phyloP scores from a whole-genome alignment of 2,113 vertebrate genomes.

The Collichthys lucidus region DNA sequence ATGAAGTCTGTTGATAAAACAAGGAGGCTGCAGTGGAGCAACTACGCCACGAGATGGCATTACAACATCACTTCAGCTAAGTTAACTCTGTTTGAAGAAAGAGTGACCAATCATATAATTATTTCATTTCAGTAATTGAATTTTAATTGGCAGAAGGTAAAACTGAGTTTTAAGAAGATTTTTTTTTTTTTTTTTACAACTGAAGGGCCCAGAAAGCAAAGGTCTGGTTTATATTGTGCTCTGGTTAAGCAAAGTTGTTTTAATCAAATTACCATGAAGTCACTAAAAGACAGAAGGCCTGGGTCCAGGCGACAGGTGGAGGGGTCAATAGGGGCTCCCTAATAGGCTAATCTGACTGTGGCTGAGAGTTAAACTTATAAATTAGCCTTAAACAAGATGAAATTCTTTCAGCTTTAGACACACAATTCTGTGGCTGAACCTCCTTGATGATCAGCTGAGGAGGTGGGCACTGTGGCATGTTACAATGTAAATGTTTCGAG shows the following conservation, averaged over 20 bases:
- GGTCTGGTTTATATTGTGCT: not conserved
- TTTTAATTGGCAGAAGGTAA: not conserved
- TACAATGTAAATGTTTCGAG: not conserved
- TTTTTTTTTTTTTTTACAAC: not conserved
- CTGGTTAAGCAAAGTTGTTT: not conserved
- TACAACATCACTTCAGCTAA: too few relatives aligned
- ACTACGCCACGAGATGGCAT: too few relatives aligned
- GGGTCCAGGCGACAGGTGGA: not conserved
- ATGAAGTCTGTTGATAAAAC: too few relatives aligned
- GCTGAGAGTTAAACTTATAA: not conserved
- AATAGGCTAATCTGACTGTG: too few relatives aligned
- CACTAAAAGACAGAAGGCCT: not conserved
- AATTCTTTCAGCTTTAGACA: not conserved
- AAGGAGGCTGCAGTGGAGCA: too few relatives aligned
- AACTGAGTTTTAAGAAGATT: not conserved
- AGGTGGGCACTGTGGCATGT: not conserved
- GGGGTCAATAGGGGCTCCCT: too few relatives aligned
- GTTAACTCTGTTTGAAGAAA: too few relatives aligned
- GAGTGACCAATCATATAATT: too few relatives aligned
- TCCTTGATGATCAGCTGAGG: not conserved
- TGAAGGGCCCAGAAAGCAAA: not conserved
- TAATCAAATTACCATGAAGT: not conserved
- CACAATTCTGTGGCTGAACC: not conserved
- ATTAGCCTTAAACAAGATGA: not conserved
- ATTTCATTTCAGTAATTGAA: too few relatives aligned